A percentile compares a stretch with the other conserved stretches of the same genome.
phyloP scores from a whole-genome alignment of 1,140 invertebrate genomes.

The Planococcus citri region DNA sequence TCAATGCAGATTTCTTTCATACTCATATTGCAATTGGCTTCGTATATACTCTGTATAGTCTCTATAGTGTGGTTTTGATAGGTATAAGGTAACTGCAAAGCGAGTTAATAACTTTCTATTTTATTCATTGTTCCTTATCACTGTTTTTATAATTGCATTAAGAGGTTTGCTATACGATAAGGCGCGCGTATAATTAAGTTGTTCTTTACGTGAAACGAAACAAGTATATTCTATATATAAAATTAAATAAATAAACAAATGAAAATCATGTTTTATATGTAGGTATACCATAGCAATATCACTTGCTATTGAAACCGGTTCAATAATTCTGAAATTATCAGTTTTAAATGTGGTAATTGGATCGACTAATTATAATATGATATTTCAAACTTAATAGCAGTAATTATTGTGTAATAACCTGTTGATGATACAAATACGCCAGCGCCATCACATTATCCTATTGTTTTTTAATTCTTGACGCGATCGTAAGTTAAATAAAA shows the following conservation, averaged over 20 bases:
- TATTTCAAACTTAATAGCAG: not conserved
- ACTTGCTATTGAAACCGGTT: not conserved
- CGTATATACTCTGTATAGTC: no score
- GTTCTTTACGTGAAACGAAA: not conserved
- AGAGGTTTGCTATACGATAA: no score
- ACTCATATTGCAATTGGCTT: no score
- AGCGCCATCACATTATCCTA: not conserved
- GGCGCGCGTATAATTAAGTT: no score
- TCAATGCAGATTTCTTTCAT: no score
- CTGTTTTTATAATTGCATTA: no score
- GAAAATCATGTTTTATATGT: not conserved
- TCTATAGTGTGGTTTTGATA: no score
- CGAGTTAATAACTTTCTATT: no score
- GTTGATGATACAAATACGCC: constrained; percentile 2
- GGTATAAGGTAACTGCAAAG: no score
- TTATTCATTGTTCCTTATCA: no score
- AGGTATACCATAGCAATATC: no score
- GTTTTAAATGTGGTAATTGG: not conserved
- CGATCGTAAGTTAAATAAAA: no score
- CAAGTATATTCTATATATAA: not conserved
- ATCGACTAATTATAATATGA: not conserved
- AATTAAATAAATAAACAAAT: not conserved
- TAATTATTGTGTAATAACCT: constrained; percentile 8
- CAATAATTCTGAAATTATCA: not conserved
- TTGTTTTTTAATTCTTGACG: not conserved